Evolutionary conservation across 37 sponge, comb jelly and placozoan genomes (phyloP).

Genomic region (Petrosia ficiformis): DNA sequence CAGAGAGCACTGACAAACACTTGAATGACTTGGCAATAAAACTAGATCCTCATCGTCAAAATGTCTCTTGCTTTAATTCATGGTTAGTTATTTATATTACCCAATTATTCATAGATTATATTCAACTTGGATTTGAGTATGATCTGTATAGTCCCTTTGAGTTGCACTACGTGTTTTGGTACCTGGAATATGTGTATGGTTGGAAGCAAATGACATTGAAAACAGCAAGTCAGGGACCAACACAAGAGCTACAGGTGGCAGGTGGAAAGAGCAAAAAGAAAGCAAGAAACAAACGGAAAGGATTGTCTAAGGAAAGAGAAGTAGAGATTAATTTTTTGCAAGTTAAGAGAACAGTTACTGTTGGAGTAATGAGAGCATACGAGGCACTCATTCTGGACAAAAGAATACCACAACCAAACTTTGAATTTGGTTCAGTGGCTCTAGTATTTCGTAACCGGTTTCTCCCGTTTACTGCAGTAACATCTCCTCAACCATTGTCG

Average conservation of each 20-base stretch:
- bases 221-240: constrained; percentile 50
- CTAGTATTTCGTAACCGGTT: constrained; percentile 75
- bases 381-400: constrained; percentile 65
- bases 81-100: constrained; percentile 77
- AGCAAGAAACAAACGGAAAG: constrained; percentile 55
- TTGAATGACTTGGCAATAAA: constrained; percentile 45
- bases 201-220: constrained; percentile 73
- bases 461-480: constrained; percentile 59
- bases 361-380: constrained; percentile 69
- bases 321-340: constrained; percentile 38
- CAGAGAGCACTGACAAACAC: constrained; percentile 61
- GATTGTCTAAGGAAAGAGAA: constrained; percentile 47
- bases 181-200: constrained; percentile 90
- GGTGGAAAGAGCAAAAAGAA: constrained; percentile 54
- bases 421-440: constrained; percentile 58
- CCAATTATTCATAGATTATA: constrained; percentile 80
- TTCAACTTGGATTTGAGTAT: constrained; percentile 86
- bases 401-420: constrained; percentile 34
- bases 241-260: background rate
- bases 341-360: constrained; percentile 50
- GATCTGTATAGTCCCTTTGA: constrained; percentile 87
- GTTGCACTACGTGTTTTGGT: constrained; percentile 91
- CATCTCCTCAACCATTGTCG: constrained; percentile 70
- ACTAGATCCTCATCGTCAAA: constrained; percentile 58
- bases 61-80: constrained; percentile 53